These are phyloP conservation scores for Trichonephila clavipes DNA, from an alignment of 1,140 invertebrate species.

Conservation along the genomic window DNA sequence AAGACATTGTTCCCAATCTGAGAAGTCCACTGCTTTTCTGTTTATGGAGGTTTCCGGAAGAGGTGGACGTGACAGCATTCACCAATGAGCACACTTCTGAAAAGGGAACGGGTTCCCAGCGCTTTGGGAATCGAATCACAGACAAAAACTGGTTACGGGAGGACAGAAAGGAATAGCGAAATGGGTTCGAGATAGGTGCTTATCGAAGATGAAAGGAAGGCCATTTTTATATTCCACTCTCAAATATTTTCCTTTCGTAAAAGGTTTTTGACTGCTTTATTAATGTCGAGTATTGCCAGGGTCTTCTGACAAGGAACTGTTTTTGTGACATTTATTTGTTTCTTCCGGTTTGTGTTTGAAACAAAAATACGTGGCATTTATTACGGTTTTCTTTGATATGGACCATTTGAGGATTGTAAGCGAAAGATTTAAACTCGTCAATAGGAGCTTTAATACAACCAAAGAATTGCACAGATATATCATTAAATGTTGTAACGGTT, in stretches of 20 bases:
- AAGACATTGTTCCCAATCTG: background rate
- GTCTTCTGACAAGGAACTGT: too few relatives aligned
- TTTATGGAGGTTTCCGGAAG: slow-evolving; percentile 33
- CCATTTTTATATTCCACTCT: background rate
- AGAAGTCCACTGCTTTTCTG: slow-evolving; percentile 3
- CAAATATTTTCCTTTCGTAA: background rate
- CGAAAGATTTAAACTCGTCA: too few relatives aligned
- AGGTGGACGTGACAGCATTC: slow-evolving; percentile 2
- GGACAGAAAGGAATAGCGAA: slow-evolving; percentile 13
- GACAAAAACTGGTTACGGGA: slow-evolving; percentile 32
- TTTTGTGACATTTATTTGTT: too few relatives aligned
- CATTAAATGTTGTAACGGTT: too few relatives aligned
- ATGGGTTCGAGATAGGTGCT: background rate
- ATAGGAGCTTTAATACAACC: too few relatives aligned
- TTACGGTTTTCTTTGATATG: too few relatives aligned
- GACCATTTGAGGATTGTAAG: too few relatives aligned
- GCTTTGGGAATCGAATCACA: slow-evolving; percentile 34
- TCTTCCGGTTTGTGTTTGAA: too few relatives aligned
- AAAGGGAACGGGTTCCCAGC: background rate
- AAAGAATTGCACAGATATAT: too few relatives aligned
- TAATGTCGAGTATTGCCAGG: background rate
- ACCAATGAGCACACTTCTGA: slow-evolving; percentile 3
- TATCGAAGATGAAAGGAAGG: slow-evolving; percentile 37
- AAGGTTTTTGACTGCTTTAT: background rate
- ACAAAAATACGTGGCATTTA: too few relatives aligned